Base-by-base conservation (phyloP, 1,140 invertebrate genomes). In the Araneus ventricosus region DNA sequence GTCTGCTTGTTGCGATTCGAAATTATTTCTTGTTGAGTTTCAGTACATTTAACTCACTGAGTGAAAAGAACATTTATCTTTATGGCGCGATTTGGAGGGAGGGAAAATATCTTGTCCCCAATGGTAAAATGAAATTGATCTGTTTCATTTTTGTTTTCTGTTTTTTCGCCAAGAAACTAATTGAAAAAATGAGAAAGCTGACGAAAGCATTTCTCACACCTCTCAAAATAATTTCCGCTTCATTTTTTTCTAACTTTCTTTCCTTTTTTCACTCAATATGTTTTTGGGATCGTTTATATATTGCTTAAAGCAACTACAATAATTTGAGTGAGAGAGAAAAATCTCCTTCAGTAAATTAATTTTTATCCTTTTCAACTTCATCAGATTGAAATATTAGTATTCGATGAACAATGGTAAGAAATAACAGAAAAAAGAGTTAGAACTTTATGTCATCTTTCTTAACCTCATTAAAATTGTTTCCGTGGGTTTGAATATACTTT, bases 261-360 rank as follows among this genome's bases (percentile, higher is more conserved):
- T 27, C 7, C 24, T 41, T 80, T 41, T 82, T 41, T 82, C 22
- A 45, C 39, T 20, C 3, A 82, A 52, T 82, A 82, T 45, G 80
- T 82, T 82, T 82, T 27, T 82, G 80, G 80, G 80, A 82, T 27
- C 80, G 80, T 82, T 82, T 82, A 82, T 82, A 82, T 82, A 82
- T 82, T 82, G 41, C 80, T 45, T 24, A 41, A 82, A 24, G 37
- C 39, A n/a, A 14, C 37, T 41, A 45, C 22, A n/a, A 27, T 67
- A 67, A 45, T 41, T 52, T 45, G 20, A 82, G 37, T 41, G 39
- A 82, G 45, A 10, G 27, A 82, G 14, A 22, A 34, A 34, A 34
- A 30, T 34, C 27, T 75, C 14, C 20, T 75, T 70, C 27, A 30
- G 4, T 34, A 34, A 37, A 34, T 75, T 75, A 22, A 75, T 75